Base-by-base conservation (phyloP, 1,140 invertebrate genomes). In the Thrips palmi region DNA sequence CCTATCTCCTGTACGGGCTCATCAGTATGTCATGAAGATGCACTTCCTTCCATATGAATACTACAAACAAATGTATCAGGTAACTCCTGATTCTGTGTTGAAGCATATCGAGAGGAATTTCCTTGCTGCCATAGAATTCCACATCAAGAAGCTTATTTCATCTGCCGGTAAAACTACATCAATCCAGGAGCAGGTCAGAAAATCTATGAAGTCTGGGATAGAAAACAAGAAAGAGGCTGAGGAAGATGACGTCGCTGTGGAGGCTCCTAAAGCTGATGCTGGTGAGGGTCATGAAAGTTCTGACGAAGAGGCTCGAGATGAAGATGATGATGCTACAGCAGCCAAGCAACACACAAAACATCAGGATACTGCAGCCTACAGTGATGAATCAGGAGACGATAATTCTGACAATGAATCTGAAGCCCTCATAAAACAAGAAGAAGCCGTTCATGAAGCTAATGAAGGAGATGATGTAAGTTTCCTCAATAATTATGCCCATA, bases 361-460 rank as follows among this genome's bases (percentile, higher is more conserved):
- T 64, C 69, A 43, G 69, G 70, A 41, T 57, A 68, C 18, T 4
- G 4, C 18, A n/a, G 29, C 12, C 12, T n/a, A 31, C 29, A 14
- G 12, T n/a, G 29, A 31, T 31, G 18, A 17, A n/a, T 31, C 29
- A 6, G 29, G 19, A 25, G 67, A 74, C 44, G 68, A 71, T 37
- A 69, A 71, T 28, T 83, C 83, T 27, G 78, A 82, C 49, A 79
- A 87, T 45, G 84, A 87, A 51, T 70, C 71, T 1, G 78, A 78
- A 39, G 79, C 25, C 39, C 44, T 57, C 56, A 19, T 44, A 62
- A 60, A 52, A 54, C n/a, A 17, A n/a, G 18, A 12, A 17, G 12
- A 14, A 35, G 33, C 19, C 39, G 73, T 68, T 2, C 75, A 69
- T 45, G 64, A 70, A 66, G 69, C 69, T 47, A 52, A 55, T 18